Evolutionary conservation across 2,888 invertebrate genomes (phyloP).

Genomic region (Buathra laborator): DNA sequence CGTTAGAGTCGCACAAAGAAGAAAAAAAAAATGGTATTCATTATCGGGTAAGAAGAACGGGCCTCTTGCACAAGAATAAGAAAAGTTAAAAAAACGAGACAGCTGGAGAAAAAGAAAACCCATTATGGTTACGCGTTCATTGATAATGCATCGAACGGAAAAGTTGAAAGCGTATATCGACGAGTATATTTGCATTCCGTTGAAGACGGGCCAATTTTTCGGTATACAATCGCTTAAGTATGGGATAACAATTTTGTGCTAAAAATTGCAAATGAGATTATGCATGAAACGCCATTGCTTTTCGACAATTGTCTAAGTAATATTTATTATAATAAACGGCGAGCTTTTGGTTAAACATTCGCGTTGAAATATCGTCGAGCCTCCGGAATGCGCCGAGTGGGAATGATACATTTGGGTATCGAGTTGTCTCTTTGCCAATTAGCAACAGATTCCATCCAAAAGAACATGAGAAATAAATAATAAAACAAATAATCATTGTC

Average conservation of each 20-base stretch:
- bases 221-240: conserved; percentile 69
- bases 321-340: conserved; percentile 51
- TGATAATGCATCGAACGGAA: conserved; percentile 42
- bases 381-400: conserved; percentile 56
- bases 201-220: conserved; percentile 70
- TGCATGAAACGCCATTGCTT: conserved; percentile 71
- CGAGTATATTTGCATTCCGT: conserved; percentile 75
- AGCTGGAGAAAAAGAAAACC: conserved; percentile 32
- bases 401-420: conserved; percentile 70
- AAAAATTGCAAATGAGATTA: conserved; percentile 75
- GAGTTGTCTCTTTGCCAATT: conserved; percentile 75
- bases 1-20: conserved; percentile 81
- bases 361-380: conserved; percentile 51
- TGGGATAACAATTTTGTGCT: conserved; percentile 62
- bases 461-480: conserved; percentile 27
- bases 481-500: conserved; percentile 23
- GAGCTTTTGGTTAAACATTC: conserved; percentile 58
- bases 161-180: conserved; percentile 68
- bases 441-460: conserved; percentile 82
- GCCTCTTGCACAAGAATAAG: conserved; percentile 67
- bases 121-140: conserved; percentile 24
- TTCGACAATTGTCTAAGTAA: conserved; percentile 5
- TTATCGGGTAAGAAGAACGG: conserved; percentile 54
- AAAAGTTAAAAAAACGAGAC: conserved; percentile 33
- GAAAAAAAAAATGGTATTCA: conserved; percentile 54